A percentile compares a stretch with the other conserved stretches of the same genome.
phyloP scores from a whole-genome alignment of 2,888 invertebrate genomes.

The Hirudinaria manillensis region DNA sequence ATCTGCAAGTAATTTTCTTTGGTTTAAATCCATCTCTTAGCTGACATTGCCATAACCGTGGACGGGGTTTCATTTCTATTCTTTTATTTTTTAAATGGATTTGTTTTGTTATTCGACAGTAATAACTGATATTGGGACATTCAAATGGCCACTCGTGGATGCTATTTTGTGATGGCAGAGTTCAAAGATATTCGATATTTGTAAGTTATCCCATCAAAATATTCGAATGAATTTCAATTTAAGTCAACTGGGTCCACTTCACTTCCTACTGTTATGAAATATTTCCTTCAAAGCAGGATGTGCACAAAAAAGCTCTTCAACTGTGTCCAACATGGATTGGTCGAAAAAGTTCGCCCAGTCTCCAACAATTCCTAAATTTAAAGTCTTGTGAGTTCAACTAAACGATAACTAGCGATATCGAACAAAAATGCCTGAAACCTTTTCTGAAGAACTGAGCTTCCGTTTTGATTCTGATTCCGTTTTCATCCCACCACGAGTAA shows the following conservation, averaged over 20 bases:
- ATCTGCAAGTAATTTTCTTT: no score
- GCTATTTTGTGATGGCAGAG: no score
- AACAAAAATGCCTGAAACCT: constrained; percentile 44
- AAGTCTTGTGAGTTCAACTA: background rate
- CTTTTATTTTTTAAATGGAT: no score
- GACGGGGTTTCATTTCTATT: no score
- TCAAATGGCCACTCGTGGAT: no score
- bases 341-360: constrained; percentile 35
- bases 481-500: constrained; percentile 54
- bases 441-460: constrained; percentile 54
- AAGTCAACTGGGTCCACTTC: background rate
- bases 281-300: background rate
- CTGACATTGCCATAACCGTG: no score
- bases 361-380: constrained; percentile 35
- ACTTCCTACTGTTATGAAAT: background rate
- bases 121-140: no score
- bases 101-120: no score
- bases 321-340: constrained; percentile 19
- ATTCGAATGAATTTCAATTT: no score
- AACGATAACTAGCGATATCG: background rate
- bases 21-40: no score
- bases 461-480: constrained; percentile 51
- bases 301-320: constrained; percentile 11
- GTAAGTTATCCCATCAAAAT: no score
- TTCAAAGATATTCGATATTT: no score